Percentiles rank a stretch among this genome's conserved stretches.
Evolutionary conservation across 1,140 invertebrate species (phyloP).

Genomic region (Drosophila arawakana): DNA sequence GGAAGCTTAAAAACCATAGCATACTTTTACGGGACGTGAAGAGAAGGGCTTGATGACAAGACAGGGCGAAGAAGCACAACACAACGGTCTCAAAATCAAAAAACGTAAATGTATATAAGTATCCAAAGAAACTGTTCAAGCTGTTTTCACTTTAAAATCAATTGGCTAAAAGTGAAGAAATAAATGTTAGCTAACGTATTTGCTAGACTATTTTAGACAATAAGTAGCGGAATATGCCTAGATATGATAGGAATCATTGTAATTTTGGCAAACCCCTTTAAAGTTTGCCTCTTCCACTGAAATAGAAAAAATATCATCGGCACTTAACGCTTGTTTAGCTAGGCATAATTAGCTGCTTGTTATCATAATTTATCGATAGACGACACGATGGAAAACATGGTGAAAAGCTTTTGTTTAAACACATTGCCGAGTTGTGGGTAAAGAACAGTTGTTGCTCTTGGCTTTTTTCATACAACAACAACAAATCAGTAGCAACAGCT

Average conservation of each 20-base stretch:
- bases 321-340: slow-evolving; percentile 15
- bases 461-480: slow-evolving; percentile 17
- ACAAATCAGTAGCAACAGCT: slow-evolving; percentile 64
- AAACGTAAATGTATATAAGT: not conserved
- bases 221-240: no score
- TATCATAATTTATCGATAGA: slow-evolving; percentile 51
- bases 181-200: no score
- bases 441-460: slow-evolving; percentile 31
- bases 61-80: slow-evolving; percentile 5
- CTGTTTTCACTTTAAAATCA: not conserved
- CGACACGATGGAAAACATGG: not conserved
- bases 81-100: slow-evolving; percentile 18
- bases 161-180: no score
- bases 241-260: no score
- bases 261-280: not conserved
- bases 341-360: slow-evolving; percentile 41
- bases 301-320: slow-evolving; percentile 8
- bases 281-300: not conserved
- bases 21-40: slow-evolving; percentile 19
- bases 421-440: slow-evolving; percentile 17
- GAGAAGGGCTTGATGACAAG: not conserved
- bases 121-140: not conserved
- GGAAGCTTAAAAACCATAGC: slow-evolving; percentile 45
- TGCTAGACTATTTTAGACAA: no score
- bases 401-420: slow-evolving; percentile 48